Conservation (phyloP, 2,113 vertebrate species). For the Peromyscus polionotus region DNA sequence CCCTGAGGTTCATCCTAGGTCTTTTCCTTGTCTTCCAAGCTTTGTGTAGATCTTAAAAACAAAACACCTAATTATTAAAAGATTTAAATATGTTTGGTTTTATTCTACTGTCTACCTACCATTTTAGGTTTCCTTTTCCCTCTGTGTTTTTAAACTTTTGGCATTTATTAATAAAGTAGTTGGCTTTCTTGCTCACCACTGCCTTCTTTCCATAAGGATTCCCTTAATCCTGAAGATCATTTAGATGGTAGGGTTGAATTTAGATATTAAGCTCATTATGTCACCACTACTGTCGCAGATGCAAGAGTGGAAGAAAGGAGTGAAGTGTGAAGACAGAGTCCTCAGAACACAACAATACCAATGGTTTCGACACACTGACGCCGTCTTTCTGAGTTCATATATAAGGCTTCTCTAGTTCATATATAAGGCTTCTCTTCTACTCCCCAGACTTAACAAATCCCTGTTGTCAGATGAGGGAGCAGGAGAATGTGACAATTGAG, state of each 20-base stretch:
- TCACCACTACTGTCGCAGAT: not conserved
- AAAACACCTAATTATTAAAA: conserved; percentile 42
- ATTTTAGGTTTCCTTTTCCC: conserved; percentile 29
- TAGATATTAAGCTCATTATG: not conserved
- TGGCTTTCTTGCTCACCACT: not conserved
- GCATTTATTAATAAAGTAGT: conserved; percentile 22
- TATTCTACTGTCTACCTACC: conserved; percentile 19
- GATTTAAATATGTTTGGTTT: conserved; percentile 45
- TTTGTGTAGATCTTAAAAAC: conserved; percentile 54
- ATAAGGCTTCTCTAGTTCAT: not conserved
- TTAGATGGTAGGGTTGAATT: not conserved
- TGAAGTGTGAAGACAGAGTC: not conserved
- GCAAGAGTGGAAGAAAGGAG: not conserved
- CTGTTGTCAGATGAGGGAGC: not conserved
- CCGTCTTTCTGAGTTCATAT: not conserved
- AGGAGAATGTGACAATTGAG: not conserved
- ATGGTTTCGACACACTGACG: not conserved
- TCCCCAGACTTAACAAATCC: not conserved
- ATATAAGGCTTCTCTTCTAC: not conserved
- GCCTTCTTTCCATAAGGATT: not conserved
- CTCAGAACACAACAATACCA: not conserved
- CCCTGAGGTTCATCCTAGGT: not conserved
- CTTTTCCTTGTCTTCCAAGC: conserved; percentile 57
- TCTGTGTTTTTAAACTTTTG: conserved; percentile 43
- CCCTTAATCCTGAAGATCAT: not conserved